Conservation (phyloP, 2,888 invertebrate species). For the Formica aserva region DNA sequence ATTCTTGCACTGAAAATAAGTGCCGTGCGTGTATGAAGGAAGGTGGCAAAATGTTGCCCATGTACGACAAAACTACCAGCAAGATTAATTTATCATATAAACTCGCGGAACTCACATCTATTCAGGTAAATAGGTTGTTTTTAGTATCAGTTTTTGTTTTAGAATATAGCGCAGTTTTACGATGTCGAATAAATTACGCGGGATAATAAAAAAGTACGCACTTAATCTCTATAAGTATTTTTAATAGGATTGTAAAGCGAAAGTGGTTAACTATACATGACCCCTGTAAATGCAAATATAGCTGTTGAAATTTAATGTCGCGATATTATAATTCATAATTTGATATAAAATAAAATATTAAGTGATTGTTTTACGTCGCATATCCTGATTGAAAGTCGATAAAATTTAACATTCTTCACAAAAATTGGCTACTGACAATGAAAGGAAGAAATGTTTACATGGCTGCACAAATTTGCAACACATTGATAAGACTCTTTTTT, state of each 20-base stretch:
- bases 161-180: background rate
- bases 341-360: background rate
- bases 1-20: conserved; percentile 76
- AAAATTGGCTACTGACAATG: background rate
- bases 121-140: conserved; percentile 59
- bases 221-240: background rate
- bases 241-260: background rate
- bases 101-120: conserved; percentile 80
- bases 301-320: background rate
- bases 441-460: background rate
- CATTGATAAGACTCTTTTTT: background rate
- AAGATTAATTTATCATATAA: conserved; percentile 80
- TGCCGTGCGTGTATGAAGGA: conserved; percentile 84
- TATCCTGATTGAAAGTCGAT: background rate
- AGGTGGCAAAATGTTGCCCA: conserved; percentile 80
- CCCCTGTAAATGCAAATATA: background rate
- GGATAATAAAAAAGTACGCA: background rate
- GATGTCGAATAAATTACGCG: conserved; percentile 40
- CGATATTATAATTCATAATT: background rate
- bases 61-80: conserved; percentile 79
- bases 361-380: background rate
- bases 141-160: background rate
- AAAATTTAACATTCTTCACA: background rate
- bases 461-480: background rate
- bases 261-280: background rate